A percentile compares a stretch with the other conserved stretches of the same genome.
Evolutionary conservation across 2,113 vertebrate genomes (phyloP).

Genomic region (Mobula hypostoma): DNA sequence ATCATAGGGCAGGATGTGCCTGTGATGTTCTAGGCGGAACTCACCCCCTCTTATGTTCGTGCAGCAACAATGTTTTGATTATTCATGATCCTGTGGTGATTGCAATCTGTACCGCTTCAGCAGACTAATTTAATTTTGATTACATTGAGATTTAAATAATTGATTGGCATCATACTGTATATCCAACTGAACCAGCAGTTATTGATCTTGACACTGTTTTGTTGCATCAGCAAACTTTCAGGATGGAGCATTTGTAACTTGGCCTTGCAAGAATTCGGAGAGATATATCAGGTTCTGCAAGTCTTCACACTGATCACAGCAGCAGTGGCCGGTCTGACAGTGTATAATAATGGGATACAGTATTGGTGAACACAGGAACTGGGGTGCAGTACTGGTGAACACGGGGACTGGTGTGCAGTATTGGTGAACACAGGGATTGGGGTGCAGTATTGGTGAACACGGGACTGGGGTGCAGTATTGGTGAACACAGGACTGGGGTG

Average conservation of each 20-base stretch:
- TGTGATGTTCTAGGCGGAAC: no score
- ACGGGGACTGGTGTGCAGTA: no score
- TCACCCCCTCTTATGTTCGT: no score
- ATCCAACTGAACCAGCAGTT: not conserved
- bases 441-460: no score
- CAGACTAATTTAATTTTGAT: not conserved
- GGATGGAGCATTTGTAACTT: not conserved
- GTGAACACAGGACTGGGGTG: no score
- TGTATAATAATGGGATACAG: not conserved
- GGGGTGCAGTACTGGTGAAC: no score
- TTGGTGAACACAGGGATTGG: no score
- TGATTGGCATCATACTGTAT: not conserved
- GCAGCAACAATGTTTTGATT: not conserved
- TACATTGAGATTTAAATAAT: constrained; percentile 3
- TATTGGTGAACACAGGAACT: not conserved
- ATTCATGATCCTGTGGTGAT: not conserved
- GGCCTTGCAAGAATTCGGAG: not conserved
- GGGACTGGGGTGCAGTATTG: no score
- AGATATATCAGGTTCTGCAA: not conserved
- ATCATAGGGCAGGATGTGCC: no score
- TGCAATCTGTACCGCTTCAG: not conserved
- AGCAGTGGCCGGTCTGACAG: no score
- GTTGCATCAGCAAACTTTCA: not conserved
- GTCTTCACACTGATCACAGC: not conserved
- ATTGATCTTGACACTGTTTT: not conserved